Conservation (phyloP, 2,888 invertebrate species). For the Eristalis arbustorum region DNA sequence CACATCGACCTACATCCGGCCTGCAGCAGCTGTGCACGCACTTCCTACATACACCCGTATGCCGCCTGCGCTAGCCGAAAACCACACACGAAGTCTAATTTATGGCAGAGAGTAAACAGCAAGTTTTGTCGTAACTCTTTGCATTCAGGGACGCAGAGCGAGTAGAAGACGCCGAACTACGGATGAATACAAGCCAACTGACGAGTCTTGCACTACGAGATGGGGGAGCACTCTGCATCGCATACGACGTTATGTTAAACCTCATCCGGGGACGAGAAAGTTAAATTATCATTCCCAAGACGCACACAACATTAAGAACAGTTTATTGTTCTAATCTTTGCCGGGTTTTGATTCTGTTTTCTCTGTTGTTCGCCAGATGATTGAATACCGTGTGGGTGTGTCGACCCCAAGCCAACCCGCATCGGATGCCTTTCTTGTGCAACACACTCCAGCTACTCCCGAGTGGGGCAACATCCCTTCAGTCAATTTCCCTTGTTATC, state of each 20-base stretch:
- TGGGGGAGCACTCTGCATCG: not conserved
- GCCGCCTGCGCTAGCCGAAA: not conserved
- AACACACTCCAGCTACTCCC: no score
- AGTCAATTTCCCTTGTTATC: not conserved
- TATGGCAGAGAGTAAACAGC: conserved; percentile 30
- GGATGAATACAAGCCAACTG: not conserved
- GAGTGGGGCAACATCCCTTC: not conserved
- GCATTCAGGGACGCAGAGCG: conserved; percentile 7
- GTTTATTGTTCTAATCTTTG: conserved; percentile 42
- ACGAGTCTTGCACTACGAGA: not conserved
- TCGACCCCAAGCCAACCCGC: not conserved
- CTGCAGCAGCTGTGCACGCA: conserved; percentile 25
- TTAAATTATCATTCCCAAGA: conserved; percentile 47
- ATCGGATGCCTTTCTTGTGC: no score
- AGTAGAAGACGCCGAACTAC: not conserved
- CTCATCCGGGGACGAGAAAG: conserved; percentile 34
- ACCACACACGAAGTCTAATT: conserved; percentile 52
- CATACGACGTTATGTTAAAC: conserved; percentile 6
- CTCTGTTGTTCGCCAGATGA: not conserved
- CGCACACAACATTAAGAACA: conserved; percentile 44
- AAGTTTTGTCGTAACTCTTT: conserved; percentile 55
- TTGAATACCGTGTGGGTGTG: not conserved
- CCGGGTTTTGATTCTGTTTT: conserved; percentile 37
- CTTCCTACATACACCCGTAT: not conserved
- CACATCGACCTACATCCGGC: conserved; percentile 32